Percentiles rank a stretch among this genome's conserved stretches.
Evolutionary conservation across 2,113 vertebrate genomes (phyloP).

Genomic region (Lagopus leucura): DNA sequence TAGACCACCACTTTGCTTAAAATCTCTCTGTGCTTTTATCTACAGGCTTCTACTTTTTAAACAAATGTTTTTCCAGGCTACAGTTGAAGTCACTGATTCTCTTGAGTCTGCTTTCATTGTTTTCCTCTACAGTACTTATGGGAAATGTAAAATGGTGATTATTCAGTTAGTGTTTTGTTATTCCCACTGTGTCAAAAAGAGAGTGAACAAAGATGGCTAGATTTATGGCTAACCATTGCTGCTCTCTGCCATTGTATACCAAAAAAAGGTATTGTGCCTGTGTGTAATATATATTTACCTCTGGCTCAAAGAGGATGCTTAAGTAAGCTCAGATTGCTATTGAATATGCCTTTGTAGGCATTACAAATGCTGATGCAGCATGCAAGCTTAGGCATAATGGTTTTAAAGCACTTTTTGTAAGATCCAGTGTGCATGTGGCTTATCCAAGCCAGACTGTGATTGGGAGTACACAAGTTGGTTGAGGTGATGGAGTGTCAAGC

Average conservation of each 20-base stretch:
- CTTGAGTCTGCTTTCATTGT: neutral
- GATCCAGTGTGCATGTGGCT: neutral
- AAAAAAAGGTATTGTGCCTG: neutral
- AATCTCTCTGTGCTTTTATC: neutral
- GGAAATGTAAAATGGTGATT: neutral
- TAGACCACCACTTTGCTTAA: neutral
- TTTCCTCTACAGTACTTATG: neutral
- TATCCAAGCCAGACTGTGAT: neutral
- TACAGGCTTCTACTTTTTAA: neutral
- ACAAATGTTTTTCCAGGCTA: neutral
- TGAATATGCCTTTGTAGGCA: neutral
- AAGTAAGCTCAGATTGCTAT: neutral
- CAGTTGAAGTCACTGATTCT: neutral
- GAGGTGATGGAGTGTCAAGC: neutral
- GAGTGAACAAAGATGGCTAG: neutral
- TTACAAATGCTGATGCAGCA: rapidly evolving
- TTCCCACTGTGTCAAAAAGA: neutral
- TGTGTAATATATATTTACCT: neutral
- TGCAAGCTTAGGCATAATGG: neutral
- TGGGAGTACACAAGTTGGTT: neutral
- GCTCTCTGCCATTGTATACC: neutral
- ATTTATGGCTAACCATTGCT: neutral
- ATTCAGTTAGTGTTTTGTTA: neutral
- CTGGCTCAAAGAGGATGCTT: neutral
- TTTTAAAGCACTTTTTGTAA: neutral